Percentiles rank a stretch among this genome's conserved stretches.
phyloP scores from a whole-genome alignment of 2,797 vertebrate species.

The Dipus sagitta region DNA sequence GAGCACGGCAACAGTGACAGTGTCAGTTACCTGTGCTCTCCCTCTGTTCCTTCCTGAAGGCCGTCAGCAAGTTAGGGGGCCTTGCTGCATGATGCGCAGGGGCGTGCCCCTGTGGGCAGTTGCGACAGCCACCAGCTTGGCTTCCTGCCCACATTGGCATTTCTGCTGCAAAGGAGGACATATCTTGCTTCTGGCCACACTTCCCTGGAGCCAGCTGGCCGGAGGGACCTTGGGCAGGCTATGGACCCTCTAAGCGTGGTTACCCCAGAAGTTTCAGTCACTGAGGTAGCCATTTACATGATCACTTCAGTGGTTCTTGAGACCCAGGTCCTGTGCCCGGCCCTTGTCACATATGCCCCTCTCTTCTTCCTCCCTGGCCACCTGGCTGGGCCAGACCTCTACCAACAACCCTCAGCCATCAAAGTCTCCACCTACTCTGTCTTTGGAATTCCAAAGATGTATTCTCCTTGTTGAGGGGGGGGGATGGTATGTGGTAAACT shows the following conservation, averaged over 20 bases:
- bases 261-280: not conserved
- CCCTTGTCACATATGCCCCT: no score
- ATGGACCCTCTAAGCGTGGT: not conserved
- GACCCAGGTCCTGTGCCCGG: rapidly evolving
- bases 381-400: no score
- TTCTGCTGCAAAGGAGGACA: not conserved
- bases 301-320: not conserved
- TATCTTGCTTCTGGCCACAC: not conserved
- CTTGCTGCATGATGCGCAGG: not conserved
- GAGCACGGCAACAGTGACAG: not conserved
- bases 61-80: not conserved
- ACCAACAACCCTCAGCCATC: no score
- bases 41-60: not conserved
- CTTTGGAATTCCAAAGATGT: no score
- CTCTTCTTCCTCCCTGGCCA: not conserved
- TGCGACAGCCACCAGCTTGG: not conserved
- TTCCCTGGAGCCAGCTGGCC: not conserved
- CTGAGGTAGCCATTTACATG: not conserved
- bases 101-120: not conserved
- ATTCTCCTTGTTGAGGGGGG: no score
- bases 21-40: not conserved
- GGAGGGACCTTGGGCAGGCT: not conserved
- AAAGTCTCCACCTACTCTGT: no score
- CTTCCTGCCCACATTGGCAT: not conserved
- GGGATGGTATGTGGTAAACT: no score